Conservation (phyloP, 2,113 vertebrate genomes). For the Catharus minimus region DNA sequence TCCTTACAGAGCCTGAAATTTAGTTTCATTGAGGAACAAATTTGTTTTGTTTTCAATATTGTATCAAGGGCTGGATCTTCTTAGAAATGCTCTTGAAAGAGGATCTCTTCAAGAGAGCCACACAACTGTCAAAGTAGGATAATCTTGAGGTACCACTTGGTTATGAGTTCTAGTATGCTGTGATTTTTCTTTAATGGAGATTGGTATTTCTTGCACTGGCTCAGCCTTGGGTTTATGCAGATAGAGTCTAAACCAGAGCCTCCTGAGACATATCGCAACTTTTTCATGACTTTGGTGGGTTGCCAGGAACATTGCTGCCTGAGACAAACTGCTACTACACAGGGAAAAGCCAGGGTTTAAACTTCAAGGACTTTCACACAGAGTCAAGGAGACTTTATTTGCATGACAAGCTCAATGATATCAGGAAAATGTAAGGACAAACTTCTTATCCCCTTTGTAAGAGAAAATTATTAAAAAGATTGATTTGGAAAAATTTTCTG, state of each 20-base stretch:
- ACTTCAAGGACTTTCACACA: neutral
- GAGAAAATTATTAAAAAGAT: neutral
- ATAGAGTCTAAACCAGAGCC: neutral
- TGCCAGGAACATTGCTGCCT: neutral
- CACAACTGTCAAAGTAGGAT: neutral
- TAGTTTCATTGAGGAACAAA: neutral
- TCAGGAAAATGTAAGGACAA: neutral
- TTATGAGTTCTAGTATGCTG: neutral
- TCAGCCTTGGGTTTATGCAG: neutral
- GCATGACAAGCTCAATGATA: neutral
- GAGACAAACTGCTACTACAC: neutral
- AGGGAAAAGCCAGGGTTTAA: neutral
- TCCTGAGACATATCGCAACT: neutral
- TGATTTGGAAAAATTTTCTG: neutral
- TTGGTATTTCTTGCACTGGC: neutral
- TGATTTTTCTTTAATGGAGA: neutral
- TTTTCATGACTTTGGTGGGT: neutral
- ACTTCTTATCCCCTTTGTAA: neutral
- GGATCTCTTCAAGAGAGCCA: neutral
- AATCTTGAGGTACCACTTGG: neutral
- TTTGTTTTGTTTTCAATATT: neutral
- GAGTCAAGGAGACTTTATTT: neutral
- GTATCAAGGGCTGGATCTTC: neutral
- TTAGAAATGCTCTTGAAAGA: neutral
- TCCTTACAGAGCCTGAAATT: neutral